These are phyloP conservation scores for Adelphocoris suturalis DNA, from an alignment of 2,888 invertebrate species.

Conservation along the genomic window DNA sequence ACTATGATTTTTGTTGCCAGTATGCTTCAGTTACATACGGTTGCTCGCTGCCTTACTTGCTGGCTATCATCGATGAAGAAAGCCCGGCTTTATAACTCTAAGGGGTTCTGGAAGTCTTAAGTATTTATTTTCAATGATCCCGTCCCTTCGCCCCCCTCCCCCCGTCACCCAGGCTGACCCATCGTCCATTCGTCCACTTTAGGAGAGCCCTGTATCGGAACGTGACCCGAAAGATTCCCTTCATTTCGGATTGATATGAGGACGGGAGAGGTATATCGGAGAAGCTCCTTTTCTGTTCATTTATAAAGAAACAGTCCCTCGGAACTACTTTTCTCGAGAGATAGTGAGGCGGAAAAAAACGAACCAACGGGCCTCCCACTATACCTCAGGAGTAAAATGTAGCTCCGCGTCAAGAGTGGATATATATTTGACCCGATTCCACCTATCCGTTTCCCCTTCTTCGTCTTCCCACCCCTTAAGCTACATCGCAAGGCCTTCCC, in stretches of 20 bases:
- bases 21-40: too few species aligned
- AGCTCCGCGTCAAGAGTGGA: slow-evolving; percentile 61
- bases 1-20: too few species aligned
- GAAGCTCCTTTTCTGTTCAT: slow-evolving; percentile 48
- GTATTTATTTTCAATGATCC: slow-evolving; percentile 66
- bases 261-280: slow-evolving; percentile 45
- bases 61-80: neutral
- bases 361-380: slow-evolving; percentile 42
- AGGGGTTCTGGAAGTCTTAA: neutral
- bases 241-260: slow-evolving; percentile 63
- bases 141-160: slow-evolving; percentile 2
- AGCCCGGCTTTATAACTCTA: neutral
- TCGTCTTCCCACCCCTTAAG: neutral
- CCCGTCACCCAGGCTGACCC: neutral
- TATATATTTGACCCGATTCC: slow-evolving; percentile 68
- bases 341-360: slow-evolving; percentile 57
- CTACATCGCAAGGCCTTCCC: neutral
- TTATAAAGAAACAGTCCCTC: slow-evolving; percentile 68
- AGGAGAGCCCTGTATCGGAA: neutral
- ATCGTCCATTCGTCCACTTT: slow-evolving; percentile 23
- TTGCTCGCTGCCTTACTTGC: neutral
- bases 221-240: slow-evolving; percentile 64
- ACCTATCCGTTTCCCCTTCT: slow-evolving; percentile 17
- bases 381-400: slow-evolving; percentile 62
- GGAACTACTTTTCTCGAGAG: slow-evolving; percentile 63